These are phyloP conservation scores for Clarias laeviceps DNA, from an alignment of 2,797 vertebrate genomes.

Conservation along the genomic window DNA sequence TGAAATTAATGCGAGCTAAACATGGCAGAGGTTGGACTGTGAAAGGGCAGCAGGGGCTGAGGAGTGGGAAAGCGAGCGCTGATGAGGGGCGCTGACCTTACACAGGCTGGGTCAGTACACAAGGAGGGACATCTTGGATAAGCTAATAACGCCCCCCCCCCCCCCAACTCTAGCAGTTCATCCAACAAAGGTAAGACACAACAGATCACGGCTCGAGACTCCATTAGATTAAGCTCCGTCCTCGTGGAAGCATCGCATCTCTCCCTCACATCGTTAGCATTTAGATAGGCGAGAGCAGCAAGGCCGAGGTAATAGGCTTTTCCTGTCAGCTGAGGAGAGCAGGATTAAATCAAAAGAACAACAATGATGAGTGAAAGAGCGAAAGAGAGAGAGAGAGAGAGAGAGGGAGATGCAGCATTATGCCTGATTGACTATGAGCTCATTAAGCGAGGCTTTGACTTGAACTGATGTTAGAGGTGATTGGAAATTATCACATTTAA, in stretches of 20 bases:
- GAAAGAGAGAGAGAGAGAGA: neutral
- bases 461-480: constrained; percentile 89
- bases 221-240: constrained; percentile 74
- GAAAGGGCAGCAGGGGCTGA: constrained; percentile 46
- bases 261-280: constrained; percentile 91
- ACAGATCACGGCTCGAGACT: constrained; percentile 73
- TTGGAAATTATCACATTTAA: constrained; percentile 99
- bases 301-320: constrained; percentile 87
- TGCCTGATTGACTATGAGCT: constrained; percentile 88
- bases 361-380: constrained; percentile 72
- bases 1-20: constrained; percentile 51
- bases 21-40: constrained; percentile 41
- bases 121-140: constrained; percentile 59
- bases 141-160: constrained; percentile 56
- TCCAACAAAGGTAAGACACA: constrained; percentile 66
- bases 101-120: constrained; percentile 63
- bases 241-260: constrained; percentile 59
- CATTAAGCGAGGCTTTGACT: constrained; percentile 91
- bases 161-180: constrained; percentile 19
- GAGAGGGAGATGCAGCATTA: constrained; percentile 67
- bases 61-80: constrained; percentile 65
- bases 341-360: constrained; percentile 88
- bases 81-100: constrained; percentile 73
- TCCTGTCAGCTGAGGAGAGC: constrained; percentile 85
- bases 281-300: constrained; percentile 94